Evolutionary conservation across 2,797 vertebrate species (phyloP), one percentile per base, ranked within the genome.

Genomic region (Lepus townsendii): DNA sequence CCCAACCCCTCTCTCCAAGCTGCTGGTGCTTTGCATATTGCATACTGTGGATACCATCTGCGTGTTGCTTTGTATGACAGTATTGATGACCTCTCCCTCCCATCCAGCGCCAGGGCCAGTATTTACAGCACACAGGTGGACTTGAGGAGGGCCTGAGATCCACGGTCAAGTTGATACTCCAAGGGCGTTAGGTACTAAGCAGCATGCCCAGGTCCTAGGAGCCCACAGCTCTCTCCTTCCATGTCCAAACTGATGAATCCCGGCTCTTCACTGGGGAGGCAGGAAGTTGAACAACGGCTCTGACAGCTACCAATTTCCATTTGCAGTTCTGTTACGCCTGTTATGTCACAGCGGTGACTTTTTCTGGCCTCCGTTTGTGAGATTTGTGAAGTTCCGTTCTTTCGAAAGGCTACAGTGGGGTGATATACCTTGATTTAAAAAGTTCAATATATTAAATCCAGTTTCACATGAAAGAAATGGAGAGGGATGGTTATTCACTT

Each of bases 381-480:
- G 91, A 94, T 95, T 92, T 96, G 93, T 38, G 83, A 92, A 26
- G 32, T 80, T 90, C 76, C 0, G 0, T 94, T 95, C 79, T 85
- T 94, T 84, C 92, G 95, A 96, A 91, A 88, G 72, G 57, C 68
- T 96, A 93, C 78, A 76, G 6, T 73, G 94, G 85, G 72, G 87
- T 71, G 68, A n/a, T 19, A n/a, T 72, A n/a, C 68, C 86, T 96
- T 95, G 90, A 94, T 95, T 92, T 96, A 88, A 95, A 93, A 96
- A 97, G 95, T 71, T 92, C 92, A 69, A 86, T 92, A 32, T 93
- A 92, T 95, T 95, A 96, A 95, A 94, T 89, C 82, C 83, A 95
- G 90, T 90, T 95, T 88, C 12, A 75, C 32, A 11, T 35, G 89
- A 91, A 93, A 93, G 88, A 95, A 95, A 95, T 80, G 27, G 5